phyloP scores from a whole-genome alignment of 1,140 invertebrate species.

The Ceratina australensis region DNA sequence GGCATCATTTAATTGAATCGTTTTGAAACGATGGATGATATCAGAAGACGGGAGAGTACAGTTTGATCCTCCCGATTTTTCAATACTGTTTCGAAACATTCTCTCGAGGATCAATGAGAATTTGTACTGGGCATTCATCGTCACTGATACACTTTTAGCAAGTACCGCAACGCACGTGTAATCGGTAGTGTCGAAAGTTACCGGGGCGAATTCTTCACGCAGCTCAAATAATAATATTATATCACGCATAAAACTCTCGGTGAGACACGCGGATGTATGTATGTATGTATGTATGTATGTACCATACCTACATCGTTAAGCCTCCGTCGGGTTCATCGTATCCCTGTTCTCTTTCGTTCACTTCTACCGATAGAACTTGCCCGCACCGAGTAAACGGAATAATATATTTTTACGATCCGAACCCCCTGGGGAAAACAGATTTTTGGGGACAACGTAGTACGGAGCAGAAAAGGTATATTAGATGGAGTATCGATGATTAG shows the following conservation, averaged over 20 bases:
- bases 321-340: constrained; percentile 21
- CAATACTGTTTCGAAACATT: too few relatives aligned
- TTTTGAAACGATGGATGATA: too few relatives aligned
- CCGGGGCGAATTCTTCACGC: constrained; percentile 11
- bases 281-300: too few relatives aligned
- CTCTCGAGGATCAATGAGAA: too few relatives aligned
- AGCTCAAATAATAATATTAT: constrained; percentile 19
- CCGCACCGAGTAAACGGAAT: background rate
- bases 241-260: background rate
- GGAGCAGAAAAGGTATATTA: too few relatives aligned
- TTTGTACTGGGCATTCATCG: too few relatives aligned
- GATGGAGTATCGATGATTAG: background rate
- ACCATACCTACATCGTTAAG: background rate
- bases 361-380: background rate
- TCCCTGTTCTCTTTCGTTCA: background rate
- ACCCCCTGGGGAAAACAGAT: background rate
- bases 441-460: too few relatives aligned
- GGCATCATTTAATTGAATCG: too few relatives aligned
- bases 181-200: constrained; percentile 6
- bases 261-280: constrained; percentile 9
- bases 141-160: background rate
- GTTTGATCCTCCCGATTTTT: too few relatives aligned
- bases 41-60: too few relatives aligned
- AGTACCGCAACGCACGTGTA: background rate
- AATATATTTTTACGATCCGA: background rate